Evolutionary conservation across 2,113 vertebrate genomes (phyloP), one percentile per base, ranked within the genome.

Genomic region (Pseudopodoces humilis): DNA sequence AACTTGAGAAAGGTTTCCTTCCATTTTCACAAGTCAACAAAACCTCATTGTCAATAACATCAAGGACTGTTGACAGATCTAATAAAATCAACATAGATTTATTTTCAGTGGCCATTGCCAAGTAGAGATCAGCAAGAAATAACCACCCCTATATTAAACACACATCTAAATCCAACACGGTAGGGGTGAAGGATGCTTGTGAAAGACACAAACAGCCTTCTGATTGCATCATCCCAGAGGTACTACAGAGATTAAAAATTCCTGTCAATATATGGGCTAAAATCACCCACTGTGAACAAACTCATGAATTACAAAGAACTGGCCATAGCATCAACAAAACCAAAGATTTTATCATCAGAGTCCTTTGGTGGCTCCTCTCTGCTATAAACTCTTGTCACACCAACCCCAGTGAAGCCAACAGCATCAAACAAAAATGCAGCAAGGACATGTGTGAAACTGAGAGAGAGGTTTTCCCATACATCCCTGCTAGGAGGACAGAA

Each of bases 21-120:
- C 92, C 79, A 95, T 88, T 94, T 94, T 76, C 83, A 96, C 72
- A 83, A 88, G 90, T 96, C 92, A 96, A 96, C 94, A 96, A 96
- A 96, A 93, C 41, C 76, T 90, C 86, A 90, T 94, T 96, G 95
- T 96, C 94, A 97, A 96, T 88, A 96, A 94, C 88, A 96, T 96
- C 95, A 96, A 94, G 92, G 95, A 93, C 86, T 94, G 92, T 96
- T 96, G 96, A 97, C 93, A 95, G 96, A 95, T 86, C 92, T 90
- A 94, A 95, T 91, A 94, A 93, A 95, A 96, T 97, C 94, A 97
- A 94, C 92, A 92, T 84, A 83, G 81, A 90, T 92, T 95, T 95
- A 91, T 93, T 88, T 96, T 96, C 78, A 90, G 91, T 81, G 70
- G 64, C 84, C 62, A 91, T 60, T 94, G 94, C 95, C 94, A 96